phyloP scores from a whole-genome alignment of 2,113 vertebrate species.

The Jaculus jaculus region DNA sequence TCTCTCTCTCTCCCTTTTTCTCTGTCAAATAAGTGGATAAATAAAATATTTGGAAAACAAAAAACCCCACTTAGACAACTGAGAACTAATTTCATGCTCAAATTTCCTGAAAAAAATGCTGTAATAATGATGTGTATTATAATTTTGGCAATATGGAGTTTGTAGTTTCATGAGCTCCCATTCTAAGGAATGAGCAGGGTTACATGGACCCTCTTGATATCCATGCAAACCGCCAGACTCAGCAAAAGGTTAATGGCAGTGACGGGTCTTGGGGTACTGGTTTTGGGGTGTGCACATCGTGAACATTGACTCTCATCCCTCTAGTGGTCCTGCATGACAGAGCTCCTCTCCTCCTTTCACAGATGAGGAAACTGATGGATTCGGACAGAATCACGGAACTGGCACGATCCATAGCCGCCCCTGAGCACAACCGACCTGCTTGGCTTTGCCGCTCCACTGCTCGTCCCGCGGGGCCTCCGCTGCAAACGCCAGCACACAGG shows the following conservation, averaged over 20 bases:
- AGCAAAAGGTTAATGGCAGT: background rate
- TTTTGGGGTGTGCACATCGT: accelerated
- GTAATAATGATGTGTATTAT: background rate
- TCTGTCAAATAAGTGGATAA: no score
- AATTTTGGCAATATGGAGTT: background rate
- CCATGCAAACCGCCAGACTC: background rate
- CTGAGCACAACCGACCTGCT: background rate
- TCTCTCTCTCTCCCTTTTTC: no score
- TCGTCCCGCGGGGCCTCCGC: accelerated
- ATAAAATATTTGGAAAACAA: no score
- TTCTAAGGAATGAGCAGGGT: accelerated
- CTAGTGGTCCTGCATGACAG: accelerated
- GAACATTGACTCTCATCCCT: background rate
- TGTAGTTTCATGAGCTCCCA: background rate
- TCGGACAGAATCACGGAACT: background rate
- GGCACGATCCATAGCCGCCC: background rate
- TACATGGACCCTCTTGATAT: background rate
- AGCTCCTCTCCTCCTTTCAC: background rate
- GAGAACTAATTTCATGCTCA: background rate
- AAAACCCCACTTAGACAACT: background rate
- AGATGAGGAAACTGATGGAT: background rate
- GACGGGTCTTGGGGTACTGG: background rate
- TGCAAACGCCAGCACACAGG: accelerated
- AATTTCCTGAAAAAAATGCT: background rate
- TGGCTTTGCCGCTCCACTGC: accelerated